Base-by-base conservation (phyloP, 2,113 vertebrate genomes). In the Sturnus vulgaris region DNA sequence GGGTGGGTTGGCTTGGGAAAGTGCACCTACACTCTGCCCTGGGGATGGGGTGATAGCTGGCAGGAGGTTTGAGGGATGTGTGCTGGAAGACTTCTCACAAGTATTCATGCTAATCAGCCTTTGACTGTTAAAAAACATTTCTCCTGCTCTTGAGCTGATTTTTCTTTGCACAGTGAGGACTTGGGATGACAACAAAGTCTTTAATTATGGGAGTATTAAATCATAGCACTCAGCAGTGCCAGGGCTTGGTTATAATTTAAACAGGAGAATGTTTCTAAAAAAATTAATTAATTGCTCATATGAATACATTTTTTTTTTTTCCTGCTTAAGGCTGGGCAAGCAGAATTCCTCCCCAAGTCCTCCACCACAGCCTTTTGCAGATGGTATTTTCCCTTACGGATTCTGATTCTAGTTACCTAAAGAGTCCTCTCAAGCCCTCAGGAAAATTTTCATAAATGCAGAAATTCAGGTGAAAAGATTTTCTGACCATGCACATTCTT, bases 151-250 rank as follows among this genome's bases (percentile, higher is more conserved):
- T 93, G 82, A 95, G 92, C 56, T 94, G 94, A 92, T 96, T 96
- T 96, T 94, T 81, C 85, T 68, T 71, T 61, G 47, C 47, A 52
- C 56, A 68, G 47, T 71, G 86, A 96, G 80, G 80, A 63, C 82
- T 96, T 75, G 1, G 4, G 65, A 90, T 93, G 88, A 81, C 93
- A 95, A 96, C 94, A 88, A 87, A 82, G 82, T 94, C 90, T 90
- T 95, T 97, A 95, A 95, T 96, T 96, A 93, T 65, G 77, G 77
- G 68, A 61, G 61, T 86, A 95, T 93, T 94, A 96, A 96, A 96
- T 96, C 92, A 95, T 66, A 92, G 88, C 96, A 90, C 90, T 95
- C 92, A 68, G 76, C 86, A 78, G 72, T 86, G 80, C 92, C 82
- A 94, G 65, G 53, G 40, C 69, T 94, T 81, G 69, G 76, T 90